Conservation (phyloP, 2,797 vertebrate genomes). For the Clarias pachynema region DNA sequence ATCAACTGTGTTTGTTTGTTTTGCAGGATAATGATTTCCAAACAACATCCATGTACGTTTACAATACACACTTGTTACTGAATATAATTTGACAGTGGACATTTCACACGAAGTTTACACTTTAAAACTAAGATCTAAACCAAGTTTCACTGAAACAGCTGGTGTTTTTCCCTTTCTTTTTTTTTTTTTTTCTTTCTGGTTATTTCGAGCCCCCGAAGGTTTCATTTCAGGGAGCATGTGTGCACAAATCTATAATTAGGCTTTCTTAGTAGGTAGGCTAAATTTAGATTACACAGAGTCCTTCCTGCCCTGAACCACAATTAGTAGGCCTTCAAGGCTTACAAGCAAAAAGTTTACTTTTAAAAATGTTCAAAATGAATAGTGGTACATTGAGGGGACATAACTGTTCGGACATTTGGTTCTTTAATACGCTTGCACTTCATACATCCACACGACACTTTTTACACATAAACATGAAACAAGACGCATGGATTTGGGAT, state of each 20-base stretch:
- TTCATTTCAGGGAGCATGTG: constrained; percentile 20
- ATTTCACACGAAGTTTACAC: neutral
- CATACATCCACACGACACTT: neutral
- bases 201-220: neutral
- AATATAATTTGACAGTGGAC: no score
- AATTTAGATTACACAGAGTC: neutral
- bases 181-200: neutral
- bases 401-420: neutral
- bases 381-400: neutral
- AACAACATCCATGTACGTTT: no score
- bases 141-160: constrained; percentile 15
- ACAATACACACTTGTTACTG: no score
- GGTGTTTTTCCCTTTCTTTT: neutral
- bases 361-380: neutral
- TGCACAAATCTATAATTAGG: constrained; percentile 3
- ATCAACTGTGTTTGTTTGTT: neutral
- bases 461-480: neutral
- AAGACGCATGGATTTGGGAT: no score
- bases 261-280: neutral
- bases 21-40: no score
- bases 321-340: neutral
- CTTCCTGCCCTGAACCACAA: neutral
- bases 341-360: neutral
- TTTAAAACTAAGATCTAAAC: constrained; percentile 1
- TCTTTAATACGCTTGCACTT: neutral